Evolutionary conservation across 2,888 invertebrate genomes (phyloP).

Genomic region (Ceraclea dissimilis): DNA sequence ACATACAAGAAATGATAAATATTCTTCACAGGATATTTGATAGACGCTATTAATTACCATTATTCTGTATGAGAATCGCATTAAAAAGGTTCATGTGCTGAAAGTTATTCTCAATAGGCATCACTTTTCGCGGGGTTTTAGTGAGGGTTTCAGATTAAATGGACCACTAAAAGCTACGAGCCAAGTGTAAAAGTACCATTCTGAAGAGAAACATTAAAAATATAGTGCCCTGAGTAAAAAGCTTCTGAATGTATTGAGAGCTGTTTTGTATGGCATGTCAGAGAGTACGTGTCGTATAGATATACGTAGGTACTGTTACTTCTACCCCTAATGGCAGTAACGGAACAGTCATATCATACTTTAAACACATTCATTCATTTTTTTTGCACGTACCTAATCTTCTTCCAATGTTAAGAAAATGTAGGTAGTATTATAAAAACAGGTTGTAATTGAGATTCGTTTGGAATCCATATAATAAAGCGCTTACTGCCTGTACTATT

Average conservation of each 20-base stretch:
- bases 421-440: too few relatives aligned
- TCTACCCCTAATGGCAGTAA: too few relatives aligned
- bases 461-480: too few relatives aligned
- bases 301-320: not conserved
- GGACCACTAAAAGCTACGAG: constrained; percentile 25
- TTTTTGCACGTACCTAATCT: too few relatives aligned
- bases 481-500: too few relatives aligned
- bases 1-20: not conserved
- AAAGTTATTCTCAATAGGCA: constrained; percentile 10
- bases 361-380: constrained; percentile 6
- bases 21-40: not conserved
- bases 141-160: constrained; percentile 22
- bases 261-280: constrained; percentile 20
- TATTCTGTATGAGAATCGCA: too few relatives aligned
- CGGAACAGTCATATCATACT: constrained; percentile 1
- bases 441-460: too few relatives aligned
- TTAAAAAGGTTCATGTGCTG: too few relatives aligned
- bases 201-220: constrained; percentile 24
- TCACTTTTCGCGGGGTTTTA: constrained; percentile 14
- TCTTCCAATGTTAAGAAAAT: too few relatives aligned
- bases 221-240: constrained; percentile 22
- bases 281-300: too few relatives aligned
- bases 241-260: constrained; percentile 22
- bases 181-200: constrained; percentile 20
- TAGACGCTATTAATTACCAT: too few relatives aligned